Evolutionary conservation across 2,113 vertebrate species (phyloP).

Genomic region (Todiramphus saurophagus): DNA sequence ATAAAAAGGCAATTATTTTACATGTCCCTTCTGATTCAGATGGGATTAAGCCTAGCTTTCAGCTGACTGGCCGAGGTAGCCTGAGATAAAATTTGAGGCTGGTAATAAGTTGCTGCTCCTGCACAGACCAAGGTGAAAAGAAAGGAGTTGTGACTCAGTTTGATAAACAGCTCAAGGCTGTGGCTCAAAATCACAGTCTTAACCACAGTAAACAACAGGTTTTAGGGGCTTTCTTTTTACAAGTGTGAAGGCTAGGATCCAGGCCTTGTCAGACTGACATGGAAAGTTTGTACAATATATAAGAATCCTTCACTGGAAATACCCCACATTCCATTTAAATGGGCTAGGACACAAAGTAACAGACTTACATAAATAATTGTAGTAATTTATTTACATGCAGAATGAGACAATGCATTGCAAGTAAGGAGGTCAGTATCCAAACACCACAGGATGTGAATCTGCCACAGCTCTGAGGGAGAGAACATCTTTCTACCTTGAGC

Average conservation of each 20-base stretch:
- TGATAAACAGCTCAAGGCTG: slow-evolving; percentile 1
- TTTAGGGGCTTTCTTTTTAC: background rate
- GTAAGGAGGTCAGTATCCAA: background rate
- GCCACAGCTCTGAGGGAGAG: background rate
- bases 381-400: background rate
- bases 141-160: background rate
- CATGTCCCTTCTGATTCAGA: background rate
- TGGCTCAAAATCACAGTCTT: background rate
- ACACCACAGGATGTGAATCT: background rate
- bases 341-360: background rate
- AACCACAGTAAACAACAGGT: background rate
- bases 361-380: background rate
- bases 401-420: background rate
- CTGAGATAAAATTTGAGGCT: background rate
- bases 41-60: background rate
- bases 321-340: background rate
- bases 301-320: background rate
- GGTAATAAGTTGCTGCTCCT: background rate
- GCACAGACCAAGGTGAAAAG: background rate
- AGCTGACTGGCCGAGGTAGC: background rate
- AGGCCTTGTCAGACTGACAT: background rate
- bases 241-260: background rate
- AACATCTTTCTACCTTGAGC: background rate
- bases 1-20: background rate
- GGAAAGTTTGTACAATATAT: background rate